Evolutionary conservation across 2,797 vertebrate genomes (phyloP).

Genomic region (Bovichtus diacanthus): DNA sequence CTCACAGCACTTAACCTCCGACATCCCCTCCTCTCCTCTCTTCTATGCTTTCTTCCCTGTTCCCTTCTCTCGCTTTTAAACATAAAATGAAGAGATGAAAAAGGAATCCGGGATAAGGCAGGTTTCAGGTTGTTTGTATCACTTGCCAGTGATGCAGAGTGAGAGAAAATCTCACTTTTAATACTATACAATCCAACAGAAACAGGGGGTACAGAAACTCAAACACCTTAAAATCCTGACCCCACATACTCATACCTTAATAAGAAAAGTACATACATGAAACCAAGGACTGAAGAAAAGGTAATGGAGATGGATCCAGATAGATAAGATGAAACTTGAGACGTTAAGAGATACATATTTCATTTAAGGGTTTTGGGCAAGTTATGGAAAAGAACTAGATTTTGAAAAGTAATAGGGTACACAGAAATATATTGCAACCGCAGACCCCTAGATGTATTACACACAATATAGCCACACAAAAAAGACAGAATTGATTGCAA

Average conservation of each 20-base stretch:
- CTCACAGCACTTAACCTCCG: constrained; percentile 49
- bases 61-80: constrained; percentile 10
- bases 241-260: no score
- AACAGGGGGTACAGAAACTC: no score
- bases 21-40: constrained; percentile 10
- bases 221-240: no score
- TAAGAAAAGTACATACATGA: not conserved
- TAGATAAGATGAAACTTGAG: no score
- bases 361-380: not conserved
- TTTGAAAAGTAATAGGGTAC: not conserved
- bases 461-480: no score
- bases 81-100: not conserved
- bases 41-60: not conserved
- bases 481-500: no score
- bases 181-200: no score
- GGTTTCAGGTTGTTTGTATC: not conserved
- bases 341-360: no score
- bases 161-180: not conserved
- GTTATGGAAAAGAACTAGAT: not conserved
- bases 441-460: no score
- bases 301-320: not conserved
- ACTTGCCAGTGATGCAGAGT: not conserved
- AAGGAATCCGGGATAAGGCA: not conserved
- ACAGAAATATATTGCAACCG: no score
- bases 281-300: not conserved